Percentiles rank a stretch among this genome's conserved stretches.
These are phyloP conservation scores for Anseranas semipalmata DNA, from an alignment of 2,113 vertebrate genomes.

Conservation along the genomic window DNA sequence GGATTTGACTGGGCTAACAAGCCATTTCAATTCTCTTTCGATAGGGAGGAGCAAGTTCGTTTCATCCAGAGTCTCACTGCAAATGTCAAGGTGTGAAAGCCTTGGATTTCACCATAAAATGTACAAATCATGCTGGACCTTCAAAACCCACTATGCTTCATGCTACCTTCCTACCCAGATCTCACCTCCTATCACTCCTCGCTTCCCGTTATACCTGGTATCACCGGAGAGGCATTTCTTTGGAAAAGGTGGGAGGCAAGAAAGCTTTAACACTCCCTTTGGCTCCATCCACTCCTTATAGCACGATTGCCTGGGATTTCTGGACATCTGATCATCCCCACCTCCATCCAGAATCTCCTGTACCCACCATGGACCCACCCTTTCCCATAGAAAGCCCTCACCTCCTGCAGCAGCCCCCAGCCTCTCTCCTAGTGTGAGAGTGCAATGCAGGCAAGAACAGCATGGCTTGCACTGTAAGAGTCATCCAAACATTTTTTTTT, in stretches of 20 bases:
- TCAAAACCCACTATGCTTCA: background rate
- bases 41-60: background rate
- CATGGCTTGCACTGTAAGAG: background rate
- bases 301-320: background rate
- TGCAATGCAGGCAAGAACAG: background rate
- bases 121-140: background rate
- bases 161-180: background rate
- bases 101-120: background rate
- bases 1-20: background rate
- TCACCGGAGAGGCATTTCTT: background rate
- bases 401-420: background rate
- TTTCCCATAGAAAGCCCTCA: background rate
- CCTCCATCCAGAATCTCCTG: background rate
- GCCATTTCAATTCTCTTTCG: background rate
- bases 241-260: background rate
- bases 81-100: background rate
- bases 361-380: background rate
- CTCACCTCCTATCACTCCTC: background rate
- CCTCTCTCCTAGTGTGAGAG: background rate
- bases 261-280: rapidly evolving
- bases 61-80: background rate
- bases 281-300: background rate
- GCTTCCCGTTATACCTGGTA: background rate
- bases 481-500: background rate
- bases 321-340: no score